Conservation (phyloP, 2,113 vertebrate species). For the Gymnarchus niloticus region DNA sequence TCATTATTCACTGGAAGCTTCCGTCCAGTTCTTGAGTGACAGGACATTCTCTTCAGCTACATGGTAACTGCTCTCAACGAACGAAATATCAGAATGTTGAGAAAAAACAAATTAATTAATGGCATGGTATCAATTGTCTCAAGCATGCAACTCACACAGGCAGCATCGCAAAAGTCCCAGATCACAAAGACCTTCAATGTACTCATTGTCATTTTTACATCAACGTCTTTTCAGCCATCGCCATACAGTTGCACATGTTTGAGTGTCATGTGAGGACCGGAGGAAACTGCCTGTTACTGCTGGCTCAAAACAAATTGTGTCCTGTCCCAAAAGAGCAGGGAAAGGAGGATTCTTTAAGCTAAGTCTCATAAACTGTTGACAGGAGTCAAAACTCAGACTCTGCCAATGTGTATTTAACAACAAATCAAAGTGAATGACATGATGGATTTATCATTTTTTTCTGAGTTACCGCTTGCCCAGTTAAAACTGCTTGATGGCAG, state of each 20-base stretch:
- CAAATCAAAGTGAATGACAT: neutral
- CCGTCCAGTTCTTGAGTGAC: neutral
- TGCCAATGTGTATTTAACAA: neutral
- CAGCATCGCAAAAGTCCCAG: neutral
- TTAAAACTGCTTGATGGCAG: neutral
- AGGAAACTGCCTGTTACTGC: neutral
- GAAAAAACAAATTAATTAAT: neutral
- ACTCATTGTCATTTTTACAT: neutral
- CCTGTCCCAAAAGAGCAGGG: neutral
- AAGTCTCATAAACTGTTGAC: neutral
- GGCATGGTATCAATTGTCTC: slow-evolving; percentile 6
- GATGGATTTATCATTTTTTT: neutral
- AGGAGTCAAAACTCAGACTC: neutral
- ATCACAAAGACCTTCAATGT: neutral
- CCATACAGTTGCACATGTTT: neutral
- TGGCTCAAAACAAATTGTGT: neutral
- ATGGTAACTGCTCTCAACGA: neutral
- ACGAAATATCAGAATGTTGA: neutral
- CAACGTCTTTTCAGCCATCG: neutral
- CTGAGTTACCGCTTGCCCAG: neutral
- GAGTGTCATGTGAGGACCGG: neutral
- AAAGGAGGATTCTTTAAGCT: neutral
- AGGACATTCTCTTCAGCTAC: neutral
- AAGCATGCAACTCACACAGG: neutral
- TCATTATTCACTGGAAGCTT: neutral